Percentiles rank a stretch among this genome's conserved stretches.
These are phyloP conservation scores for Melinopterus prodromus DNA, from an alignment of 2,888 invertebrate species.

Conservation along the genomic window DNA sequence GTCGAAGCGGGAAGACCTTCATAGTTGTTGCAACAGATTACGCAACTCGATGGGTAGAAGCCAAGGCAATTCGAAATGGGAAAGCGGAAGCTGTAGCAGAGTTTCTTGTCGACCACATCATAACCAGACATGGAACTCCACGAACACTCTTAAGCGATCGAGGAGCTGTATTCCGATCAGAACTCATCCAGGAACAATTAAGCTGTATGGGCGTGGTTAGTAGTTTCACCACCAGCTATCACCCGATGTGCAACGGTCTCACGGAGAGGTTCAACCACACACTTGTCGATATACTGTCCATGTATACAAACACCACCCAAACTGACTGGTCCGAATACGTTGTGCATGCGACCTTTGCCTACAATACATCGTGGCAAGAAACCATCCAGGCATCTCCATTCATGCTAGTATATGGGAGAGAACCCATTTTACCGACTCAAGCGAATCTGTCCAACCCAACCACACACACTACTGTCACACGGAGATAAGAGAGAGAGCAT, in stretches of 20 bases:
- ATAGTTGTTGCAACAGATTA: constrained; percentile 46
- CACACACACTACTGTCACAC: constrained; percentile 26
- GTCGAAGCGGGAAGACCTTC: too few relatives aligned
- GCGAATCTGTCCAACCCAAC: constrained; percentile 24
- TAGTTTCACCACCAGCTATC: too few relatives aligned
- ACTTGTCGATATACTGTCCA: too few relatives aligned
- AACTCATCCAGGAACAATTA: not conserved
- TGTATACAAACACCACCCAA: not conserved
- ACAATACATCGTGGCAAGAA: constrained; percentile 44
- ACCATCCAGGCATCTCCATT: constrained; percentile 40
- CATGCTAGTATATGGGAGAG: constrained; percentile 14
- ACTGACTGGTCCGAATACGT: not conserved
- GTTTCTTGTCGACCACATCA: constrained; percentile 15
- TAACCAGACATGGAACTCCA: not conserved
- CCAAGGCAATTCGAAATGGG: constrained; percentile 30
- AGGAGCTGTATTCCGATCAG: constrained; percentile 16
- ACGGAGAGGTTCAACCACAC: too few relatives aligned
- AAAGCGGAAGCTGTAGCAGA: constrained; percentile 31
- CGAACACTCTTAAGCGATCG: constrained; percentile 15
- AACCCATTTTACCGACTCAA: constrained; percentile 7
- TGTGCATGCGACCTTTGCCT: constrained; percentile 42
- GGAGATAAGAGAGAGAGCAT: constrained; percentile 30
- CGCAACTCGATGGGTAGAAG: constrained; percentile 42
- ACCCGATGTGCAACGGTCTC: too few relatives aligned
- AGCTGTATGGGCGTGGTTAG: not conserved